phyloP scores from a whole-genome alignment of 2,888 invertebrate species.

The Apotomis turbidana region DNA sequence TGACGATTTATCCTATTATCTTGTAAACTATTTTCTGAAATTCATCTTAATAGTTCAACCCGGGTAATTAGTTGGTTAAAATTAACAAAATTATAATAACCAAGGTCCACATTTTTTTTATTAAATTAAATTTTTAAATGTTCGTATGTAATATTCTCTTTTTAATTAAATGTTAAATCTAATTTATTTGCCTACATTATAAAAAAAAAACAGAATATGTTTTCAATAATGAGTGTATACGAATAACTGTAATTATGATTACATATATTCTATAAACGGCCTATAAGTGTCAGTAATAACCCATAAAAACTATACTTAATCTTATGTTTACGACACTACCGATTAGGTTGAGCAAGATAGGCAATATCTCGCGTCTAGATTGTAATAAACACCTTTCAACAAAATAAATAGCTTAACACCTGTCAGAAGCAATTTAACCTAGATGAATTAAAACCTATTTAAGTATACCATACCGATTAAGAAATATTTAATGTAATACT shows the following conservation, averaged over 20 bases:
- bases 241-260: background rate
- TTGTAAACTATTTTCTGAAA: no score
- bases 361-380: background rate
- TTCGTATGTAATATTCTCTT: no score
- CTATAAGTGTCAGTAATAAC: background rate
- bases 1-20: no score
- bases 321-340: constrained; percentile 3
- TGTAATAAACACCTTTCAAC: constrained; percentile 5
- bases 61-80: no score
- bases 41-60: no score
- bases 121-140: no score
- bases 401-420: constrained; percentile 19
- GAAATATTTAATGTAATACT: background rate
- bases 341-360: constrained; percentile 13
- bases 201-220: no score
- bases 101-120: no score
- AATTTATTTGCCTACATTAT: no score
- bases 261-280: background rate
- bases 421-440: background rate
- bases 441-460: background rate
- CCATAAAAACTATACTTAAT: background rate
- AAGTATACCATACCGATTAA: background rate
- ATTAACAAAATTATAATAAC: no score
- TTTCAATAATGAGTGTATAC: background rate
- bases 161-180: no score